phyloP scores from a whole-genome alignment of 2,113 vertebrate species.

The Tilapia sparmanii region DNA sequence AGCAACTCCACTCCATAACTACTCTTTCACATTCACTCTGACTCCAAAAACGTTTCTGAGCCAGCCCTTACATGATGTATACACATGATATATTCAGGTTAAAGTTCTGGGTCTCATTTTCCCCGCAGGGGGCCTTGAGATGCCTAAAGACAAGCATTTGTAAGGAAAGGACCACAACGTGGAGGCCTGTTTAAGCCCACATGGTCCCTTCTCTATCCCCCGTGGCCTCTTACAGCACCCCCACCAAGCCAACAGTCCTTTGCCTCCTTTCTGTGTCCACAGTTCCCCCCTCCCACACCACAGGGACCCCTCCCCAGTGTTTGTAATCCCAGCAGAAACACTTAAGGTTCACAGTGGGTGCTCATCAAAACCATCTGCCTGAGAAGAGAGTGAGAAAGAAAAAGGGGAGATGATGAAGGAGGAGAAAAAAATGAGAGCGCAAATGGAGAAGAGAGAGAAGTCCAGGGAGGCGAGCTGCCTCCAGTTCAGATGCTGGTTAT shows the following conservation, averaged over 20 bases:
- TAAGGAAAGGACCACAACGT: conserved; percentile 56
- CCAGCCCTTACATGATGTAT: background rate
- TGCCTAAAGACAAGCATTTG: conserved; percentile 67
- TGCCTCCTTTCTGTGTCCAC: conserved; percentile 61
- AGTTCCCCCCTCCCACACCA: conserved; percentile 79
- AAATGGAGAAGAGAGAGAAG: conserved; percentile 38
- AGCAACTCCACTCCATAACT: background rate
- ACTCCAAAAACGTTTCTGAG: background rate
- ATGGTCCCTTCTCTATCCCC: conserved; percentile 64
- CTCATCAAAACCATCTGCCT: conserved; percentile 99
- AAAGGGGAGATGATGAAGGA: conserved; percentile 70
- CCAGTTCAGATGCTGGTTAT: conserved; percentile 65
- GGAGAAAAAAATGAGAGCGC: conserved; percentile 46
- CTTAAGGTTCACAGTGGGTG: conserved; percentile 99
- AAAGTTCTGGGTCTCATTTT: conserved; percentile 65
- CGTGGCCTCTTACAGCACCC: conserved; percentile 61
- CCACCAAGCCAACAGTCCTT: conserved; percentile 66
- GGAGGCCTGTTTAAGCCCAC: conserved; percentile 69
- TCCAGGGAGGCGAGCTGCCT: conserved; percentile 25
- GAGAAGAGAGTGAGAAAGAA: conserved; percentile 83
- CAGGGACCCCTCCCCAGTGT: conserved; percentile 86
- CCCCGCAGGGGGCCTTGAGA: conserved; percentile 52
- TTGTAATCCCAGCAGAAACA: conserved; percentile 99
- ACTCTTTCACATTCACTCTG: background rate
- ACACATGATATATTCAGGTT: conserved; percentile 48